Evolutionary conservation across 2,888 invertebrate species (phyloP).

Genomic region (Stenoptilia bipunctidactyla): DNA sequence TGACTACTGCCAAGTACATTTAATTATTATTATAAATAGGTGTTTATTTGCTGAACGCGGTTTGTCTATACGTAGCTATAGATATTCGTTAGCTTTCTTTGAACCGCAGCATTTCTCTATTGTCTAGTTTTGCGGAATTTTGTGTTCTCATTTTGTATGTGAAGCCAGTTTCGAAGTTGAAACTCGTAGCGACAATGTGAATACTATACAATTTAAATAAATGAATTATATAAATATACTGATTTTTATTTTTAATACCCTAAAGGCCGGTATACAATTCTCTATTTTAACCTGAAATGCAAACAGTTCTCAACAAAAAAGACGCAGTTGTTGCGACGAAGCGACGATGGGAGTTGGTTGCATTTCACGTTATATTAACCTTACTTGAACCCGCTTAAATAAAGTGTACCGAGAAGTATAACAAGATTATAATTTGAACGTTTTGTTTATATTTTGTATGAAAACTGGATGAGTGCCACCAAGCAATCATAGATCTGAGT

Average conservation of each 20-base stretch:
- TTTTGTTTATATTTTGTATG: no score
- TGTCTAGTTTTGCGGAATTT: conserved; percentile 55
- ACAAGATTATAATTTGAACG: no score
- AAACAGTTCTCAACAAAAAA: no score
- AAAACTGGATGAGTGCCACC: no score
- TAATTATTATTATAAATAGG: conserved; percentile 22
- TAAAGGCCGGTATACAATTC: no score
- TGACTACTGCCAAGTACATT: conserved; percentile 41
- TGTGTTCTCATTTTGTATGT: conserved; percentile 68
- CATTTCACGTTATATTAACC: no score
- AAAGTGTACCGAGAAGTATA: no score
- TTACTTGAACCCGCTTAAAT: no score
- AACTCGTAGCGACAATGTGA: conserved; percentile 65
- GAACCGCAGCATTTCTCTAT: conserved; percentile 59
- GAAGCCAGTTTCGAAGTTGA: conserved; percentile 58
- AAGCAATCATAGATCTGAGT: no score
- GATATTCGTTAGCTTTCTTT: conserved; percentile 43
- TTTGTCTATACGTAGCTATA: conserved; percentile 20
- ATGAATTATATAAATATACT: conserved; percentile 65
- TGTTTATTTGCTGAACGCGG: conserved; percentile 19
- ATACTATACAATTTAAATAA: conserved; percentile 69
- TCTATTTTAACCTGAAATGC: no score
- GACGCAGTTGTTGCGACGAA: no score
- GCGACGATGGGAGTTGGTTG: no score
- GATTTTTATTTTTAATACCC: conserved; percentile 22